phyloP scores from a whole-genome alignment of 2,797 vertebrate species.

The Gobionotothen gibberifrons region DNA sequence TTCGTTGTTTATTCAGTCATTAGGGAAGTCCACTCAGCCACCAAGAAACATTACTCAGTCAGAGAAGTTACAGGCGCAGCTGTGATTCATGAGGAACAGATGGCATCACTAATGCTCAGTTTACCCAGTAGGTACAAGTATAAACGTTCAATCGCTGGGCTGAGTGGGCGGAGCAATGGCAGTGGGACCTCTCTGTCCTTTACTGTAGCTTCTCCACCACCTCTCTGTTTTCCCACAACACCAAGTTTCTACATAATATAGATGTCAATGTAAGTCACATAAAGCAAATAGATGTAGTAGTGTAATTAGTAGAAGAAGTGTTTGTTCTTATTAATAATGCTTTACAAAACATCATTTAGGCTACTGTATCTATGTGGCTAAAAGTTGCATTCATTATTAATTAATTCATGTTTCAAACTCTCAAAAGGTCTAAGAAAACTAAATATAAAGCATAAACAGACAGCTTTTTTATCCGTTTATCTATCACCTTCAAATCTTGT shows the following conservation, averaged over 20 bases:
- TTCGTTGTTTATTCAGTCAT: slow-evolving; percentile 67
- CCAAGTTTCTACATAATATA: slow-evolving; percentile 22
- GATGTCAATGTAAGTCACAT: slow-evolving; percentile 30
- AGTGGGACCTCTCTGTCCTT: slow-evolving; percentile 48
- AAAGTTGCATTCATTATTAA: neutral
- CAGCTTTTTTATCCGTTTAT: neutral
- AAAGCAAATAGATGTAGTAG: slow-evolving; percentile 8
- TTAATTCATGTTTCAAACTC: neutral
- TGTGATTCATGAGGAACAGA: slow-evolving; percentile 79
- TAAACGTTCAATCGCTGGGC: slow-evolving; percentile 67
- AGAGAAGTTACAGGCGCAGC: slow-evolving; percentile 64
- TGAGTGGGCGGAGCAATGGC: slow-evolving; percentile 66
- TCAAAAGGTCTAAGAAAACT: neutral
- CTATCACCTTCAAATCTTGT: neutral
- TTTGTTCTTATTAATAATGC: neutral
- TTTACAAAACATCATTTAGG: neutral
- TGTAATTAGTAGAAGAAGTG: neutral
- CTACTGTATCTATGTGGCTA: neutral
- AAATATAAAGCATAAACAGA: neutral
- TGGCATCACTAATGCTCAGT: slow-evolving; percentile 71
- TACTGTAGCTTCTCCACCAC: slow-evolving; percentile 38
- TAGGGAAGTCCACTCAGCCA: slow-evolving; percentile 67
- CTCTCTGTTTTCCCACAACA: slow-evolving; percentile 12
- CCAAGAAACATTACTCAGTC: slow-evolving; percentile 65
- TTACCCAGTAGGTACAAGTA: slow-evolving; percentile 74